A percentile compares a stretch with the other conserved stretches of the same genome.
These are phyloP conservation scores for Pristionchus mayeri DNA, from an alignment of 2,888 invertebrate genomes.

Conservation along the genomic window DNA sequence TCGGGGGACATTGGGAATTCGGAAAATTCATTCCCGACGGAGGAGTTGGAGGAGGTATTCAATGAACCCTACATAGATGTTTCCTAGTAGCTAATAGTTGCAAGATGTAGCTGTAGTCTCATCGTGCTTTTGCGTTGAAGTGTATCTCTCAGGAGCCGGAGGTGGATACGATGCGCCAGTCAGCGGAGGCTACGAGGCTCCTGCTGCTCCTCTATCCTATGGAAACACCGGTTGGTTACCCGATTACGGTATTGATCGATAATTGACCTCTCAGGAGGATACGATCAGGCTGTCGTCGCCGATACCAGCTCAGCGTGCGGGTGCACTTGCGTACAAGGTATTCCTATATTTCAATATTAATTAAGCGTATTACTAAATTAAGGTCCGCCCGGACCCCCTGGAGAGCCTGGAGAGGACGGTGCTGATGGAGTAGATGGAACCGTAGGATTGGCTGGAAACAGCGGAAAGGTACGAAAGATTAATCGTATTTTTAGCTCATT, in stretches of 20 bases:
- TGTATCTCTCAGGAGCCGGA: conserved; percentile 24
- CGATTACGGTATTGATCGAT: neutral
- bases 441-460: conserved; percentile 16
- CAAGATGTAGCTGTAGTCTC: too few relatives aligned
- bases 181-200: neutral
- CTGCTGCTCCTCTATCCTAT: neutral
- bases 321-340: conserved; percentile 44
- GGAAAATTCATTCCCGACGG: conserved; percentile 67
- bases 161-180: too few relatives aligned
- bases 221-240: neutral
- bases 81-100: too few relatives aligned
- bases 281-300: neutral
- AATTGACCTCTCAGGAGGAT: neutral
- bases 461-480: neutral
- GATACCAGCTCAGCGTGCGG: conserved; percentile 2
- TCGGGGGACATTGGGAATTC: conserved; percentile 64
- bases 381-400: conserved; percentile 49
- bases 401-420: conserved; percentile 61
- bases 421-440: conserved; percentile 43
- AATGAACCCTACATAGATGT: neutral
- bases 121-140: too few relatives aligned
- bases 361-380: neutral
- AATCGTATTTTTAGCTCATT: neutral
- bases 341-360: neutral
- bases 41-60: conserved; percentile 61